Evolutionary conservation across 2,113 vertebrate species (phyloP).

Genomic region (Pionites leucogaster): DNA sequence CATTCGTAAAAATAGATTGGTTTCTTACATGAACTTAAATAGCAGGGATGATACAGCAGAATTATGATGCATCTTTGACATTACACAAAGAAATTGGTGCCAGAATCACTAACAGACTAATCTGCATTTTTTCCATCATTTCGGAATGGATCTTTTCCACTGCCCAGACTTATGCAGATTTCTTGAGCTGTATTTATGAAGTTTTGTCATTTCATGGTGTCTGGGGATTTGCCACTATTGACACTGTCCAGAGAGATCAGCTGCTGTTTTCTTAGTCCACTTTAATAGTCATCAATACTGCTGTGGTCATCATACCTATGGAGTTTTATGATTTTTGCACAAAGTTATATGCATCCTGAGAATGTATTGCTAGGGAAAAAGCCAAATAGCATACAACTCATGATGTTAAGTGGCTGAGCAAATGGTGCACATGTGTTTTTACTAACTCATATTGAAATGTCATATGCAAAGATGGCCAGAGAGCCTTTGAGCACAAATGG

Average conservation of each 20-base stretch:
- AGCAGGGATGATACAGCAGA: background rate
- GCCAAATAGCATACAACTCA: background rate
- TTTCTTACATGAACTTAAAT: background rate
- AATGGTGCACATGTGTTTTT: background rate
- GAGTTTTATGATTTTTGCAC: background rate
- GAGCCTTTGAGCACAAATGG: constrained; percentile 47
- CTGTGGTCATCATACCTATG: background rate
- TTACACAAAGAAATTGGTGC: background rate
- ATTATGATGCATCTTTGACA: background rate
- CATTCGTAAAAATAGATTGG: background rate
- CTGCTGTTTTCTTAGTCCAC: background rate
- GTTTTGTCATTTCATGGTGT: background rate
- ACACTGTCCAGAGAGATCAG: background rate
- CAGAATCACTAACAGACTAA: background rate
- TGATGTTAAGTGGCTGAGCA: constrained; percentile 8
- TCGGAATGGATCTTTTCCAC: background rate
- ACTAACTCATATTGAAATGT: constrained; percentile 10
- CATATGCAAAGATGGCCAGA: constrained; percentile 40
- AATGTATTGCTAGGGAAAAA: background rate
- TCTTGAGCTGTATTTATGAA: background rate
- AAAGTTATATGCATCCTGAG: background rate
- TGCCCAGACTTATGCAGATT: fast-evolving
- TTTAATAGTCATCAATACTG: background rate
- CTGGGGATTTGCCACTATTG: background rate
- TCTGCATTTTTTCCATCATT: background rate